Conservation (phyloP, 2,113 vertebrate genomes). For the Lepisosteus oculatus region DNA sequence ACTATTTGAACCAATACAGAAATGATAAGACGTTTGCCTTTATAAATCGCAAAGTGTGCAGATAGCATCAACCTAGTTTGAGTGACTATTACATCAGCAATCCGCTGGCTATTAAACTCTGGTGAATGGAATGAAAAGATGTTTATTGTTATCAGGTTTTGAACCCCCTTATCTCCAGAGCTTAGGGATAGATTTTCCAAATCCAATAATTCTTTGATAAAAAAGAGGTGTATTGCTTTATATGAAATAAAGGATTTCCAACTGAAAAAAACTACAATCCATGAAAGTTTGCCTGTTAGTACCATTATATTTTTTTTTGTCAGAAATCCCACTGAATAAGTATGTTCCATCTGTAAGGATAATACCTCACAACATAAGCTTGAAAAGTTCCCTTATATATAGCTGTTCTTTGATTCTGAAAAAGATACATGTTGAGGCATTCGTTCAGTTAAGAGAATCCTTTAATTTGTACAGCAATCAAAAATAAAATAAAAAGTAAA, state of each 20-base stretch:
- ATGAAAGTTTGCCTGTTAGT: constrained; percentile 50
- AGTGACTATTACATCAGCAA: constrained; percentile 78
- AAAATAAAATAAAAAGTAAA: too few species aligned
- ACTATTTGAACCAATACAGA: constrained; percentile 66
- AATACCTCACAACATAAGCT: too few species aligned
- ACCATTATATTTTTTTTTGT: constrained; percentile 55
- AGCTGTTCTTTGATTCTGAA: too few species aligned
- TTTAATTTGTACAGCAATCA: too few species aligned
- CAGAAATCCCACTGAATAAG: constrained; percentile 49
- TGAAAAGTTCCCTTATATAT: too few species aligned
- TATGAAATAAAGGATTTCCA: constrained; percentile 77
- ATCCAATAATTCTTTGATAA: constrained; percentile 95
- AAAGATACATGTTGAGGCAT: too few species aligned
- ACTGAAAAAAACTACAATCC: constrained; percentile 82
- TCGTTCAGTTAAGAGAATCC: too few species aligned
- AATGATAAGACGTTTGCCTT: constrained; percentile 64
- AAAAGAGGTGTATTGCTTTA: constrained; percentile 78
- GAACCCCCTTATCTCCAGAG: constrained; percentile 77
- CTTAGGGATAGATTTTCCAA: constrained; percentile 78
- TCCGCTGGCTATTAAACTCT: constrained; percentile 73
- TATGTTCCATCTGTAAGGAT: constrained; percentile 55
- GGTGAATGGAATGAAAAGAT: constrained; percentile 66
- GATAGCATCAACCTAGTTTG: constrained; percentile 70
- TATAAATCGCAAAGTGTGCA: constrained; percentile 66
- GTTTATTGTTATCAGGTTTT: constrained; percentile 79